phyloP scores from a whole-genome alignment of 2,888 invertebrate species.

The Suillia variegata region DNA sequence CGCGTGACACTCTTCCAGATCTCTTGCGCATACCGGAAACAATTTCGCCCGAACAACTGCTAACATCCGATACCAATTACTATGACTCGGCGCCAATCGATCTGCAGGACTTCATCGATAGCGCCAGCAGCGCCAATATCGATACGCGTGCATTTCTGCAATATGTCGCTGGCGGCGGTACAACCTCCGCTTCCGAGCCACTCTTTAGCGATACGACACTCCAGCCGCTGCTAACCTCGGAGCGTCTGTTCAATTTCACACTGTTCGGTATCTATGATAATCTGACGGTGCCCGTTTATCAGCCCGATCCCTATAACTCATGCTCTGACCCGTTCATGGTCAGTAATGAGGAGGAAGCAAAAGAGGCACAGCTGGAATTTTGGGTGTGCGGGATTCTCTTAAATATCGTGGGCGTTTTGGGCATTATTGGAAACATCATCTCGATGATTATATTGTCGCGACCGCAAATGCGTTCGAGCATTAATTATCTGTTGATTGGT shows the following conservation, averaged over 20 bases:
- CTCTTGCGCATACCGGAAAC: neutral
- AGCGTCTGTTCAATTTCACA: slow-evolving; percentile 15
- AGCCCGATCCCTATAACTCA: slow-evolving; percentile 42
- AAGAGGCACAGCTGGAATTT: slow-evolving; percentile 71
- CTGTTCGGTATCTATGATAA: slow-evolving; percentile 21
- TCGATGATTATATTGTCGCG: slow-evolving; percentile 89
- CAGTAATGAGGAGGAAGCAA: too few relatives aligned
- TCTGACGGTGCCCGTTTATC: slow-evolving; percentile 42
- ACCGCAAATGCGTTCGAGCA: slow-evolving; percentile 94
- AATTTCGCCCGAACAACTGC: neutral
- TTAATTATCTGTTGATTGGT: slow-evolving; percentile 92
- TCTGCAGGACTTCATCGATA: slow-evolving; percentile 44
- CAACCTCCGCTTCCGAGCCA: slow-evolving; percentile 3
- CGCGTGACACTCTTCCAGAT: neutral
- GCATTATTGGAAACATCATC: slow-evolving; percentile 87
- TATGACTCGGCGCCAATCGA: slow-evolving; percentile 39
- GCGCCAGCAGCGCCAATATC: slow-evolving; percentile 35
- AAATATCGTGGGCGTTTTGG: slow-evolving; percentile 80
- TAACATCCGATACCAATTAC: neutral
- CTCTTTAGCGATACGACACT: neutral
- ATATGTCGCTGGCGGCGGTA: slow-evolving; percentile 19
- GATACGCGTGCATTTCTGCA: slow-evolving; percentile 8
- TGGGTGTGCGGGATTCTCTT: slow-evolving; percentile 81
- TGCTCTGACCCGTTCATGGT: too few relatives aligned
- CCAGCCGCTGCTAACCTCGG: neutral